Percentiles rank a stretch among this genome's conserved stretches.
Conservation (phyloP, 2,888 invertebrate species). For the Platycnemis pennipes region DNA sequence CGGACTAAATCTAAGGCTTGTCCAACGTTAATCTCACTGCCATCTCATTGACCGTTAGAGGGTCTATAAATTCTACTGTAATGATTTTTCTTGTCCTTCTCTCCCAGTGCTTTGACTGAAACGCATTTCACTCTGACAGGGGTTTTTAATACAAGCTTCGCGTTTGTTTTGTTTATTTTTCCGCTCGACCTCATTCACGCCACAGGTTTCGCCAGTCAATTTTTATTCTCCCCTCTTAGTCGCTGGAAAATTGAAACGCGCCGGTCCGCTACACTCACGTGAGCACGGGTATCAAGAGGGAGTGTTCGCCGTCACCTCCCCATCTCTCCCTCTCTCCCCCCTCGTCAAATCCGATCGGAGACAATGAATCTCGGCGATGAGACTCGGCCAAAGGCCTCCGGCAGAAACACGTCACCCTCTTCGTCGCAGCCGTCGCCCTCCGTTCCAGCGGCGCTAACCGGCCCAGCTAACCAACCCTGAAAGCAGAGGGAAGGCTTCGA, state of each 20-base stretch:
- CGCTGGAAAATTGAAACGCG: background rate
- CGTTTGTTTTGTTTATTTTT: no score
- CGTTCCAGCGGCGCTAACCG: background rate
- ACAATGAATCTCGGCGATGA: background rate
- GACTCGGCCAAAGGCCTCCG: background rate
- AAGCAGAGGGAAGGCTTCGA: background rate
- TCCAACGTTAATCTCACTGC: no score
- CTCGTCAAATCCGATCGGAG: constrained; percentile 19
- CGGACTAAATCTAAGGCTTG: no score
- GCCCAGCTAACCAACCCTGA: background rate
- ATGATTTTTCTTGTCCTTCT: no score
- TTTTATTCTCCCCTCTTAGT: background rate
- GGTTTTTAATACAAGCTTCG: no score
- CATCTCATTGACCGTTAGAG: no score
- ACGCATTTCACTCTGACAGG: no score
- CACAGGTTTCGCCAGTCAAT: background rate
- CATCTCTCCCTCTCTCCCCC: background rate
- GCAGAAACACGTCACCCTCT: background rate
- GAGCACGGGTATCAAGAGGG: background rate
- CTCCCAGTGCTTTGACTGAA: no score
- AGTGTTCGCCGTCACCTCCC: background rate
- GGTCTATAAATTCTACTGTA: no score
- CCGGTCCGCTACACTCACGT: background rate
- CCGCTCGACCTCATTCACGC: no score
- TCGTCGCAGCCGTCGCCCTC: background rate